Evolutionary conservation across 2,113 vertebrate species (phyloP), one percentile per base, ranked within the genome.

Genomic region (Helogale parvula): DNA sequence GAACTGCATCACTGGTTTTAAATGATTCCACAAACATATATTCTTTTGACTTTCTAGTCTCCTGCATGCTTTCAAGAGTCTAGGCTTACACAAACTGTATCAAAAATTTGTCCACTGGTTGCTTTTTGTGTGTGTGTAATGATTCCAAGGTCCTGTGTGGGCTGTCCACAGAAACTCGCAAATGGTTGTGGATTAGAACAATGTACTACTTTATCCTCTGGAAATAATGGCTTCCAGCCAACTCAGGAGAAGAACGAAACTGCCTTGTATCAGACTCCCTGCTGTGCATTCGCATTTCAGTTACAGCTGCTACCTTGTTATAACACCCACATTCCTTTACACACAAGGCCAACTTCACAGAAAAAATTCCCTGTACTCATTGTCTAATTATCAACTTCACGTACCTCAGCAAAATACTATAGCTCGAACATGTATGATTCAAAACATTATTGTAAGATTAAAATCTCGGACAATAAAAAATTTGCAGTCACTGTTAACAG

Each of bases 241-340:
- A 92, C 57, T 97, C 80, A 50, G 0, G 10, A 97, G 77, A 88
- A 96, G 83, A 86, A 80, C 88, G 81, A 79, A n/a, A 95, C 31
- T 84, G 82, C 90, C 57, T 95, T 85, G 29, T 94, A 92, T 97
- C 93, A 35, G 90, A 74, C 52, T 96, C 90, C 95, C 92, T 80
- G 5, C 94, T 93, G 97, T 95, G 97, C 94, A 96, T 96, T 96
- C 95, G 94, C 90, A 98, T 93, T 96, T 98, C 93, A 96, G 96
- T 96, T 98, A 91, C 80, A 98, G 98, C 98, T 97, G 97, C 96
- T 98, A 97, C 97, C 97, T 98, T 97, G 94, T 96, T 98, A 0
- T 15, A 97, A 98, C 95, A 97, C 95, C 97, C 88, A 82, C 98
- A 94, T 95, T 97, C 87, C 92, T 92, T 84, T 74, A 97, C 93